Base-by-base conservation (phyloP, 2,888 invertebrate species). In the Luffia ferchaultella region DNA sequence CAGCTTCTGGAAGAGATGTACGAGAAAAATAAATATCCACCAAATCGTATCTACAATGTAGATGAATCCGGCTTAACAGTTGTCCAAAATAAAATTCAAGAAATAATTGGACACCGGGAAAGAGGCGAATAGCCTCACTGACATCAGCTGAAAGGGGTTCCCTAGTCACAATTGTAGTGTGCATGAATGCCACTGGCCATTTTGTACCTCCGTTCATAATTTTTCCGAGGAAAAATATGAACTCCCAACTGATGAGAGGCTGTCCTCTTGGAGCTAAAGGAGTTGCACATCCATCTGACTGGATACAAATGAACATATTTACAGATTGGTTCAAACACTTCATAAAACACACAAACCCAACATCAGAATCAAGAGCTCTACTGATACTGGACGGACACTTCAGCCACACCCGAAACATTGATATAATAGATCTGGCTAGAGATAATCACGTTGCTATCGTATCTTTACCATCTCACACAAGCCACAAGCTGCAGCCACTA, bases 401-500 rank as follows among this genome's bases (percentile, higher is more conserved):
- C 40, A 47, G 40, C n/a, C 52, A 52, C 44, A 52, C 62, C 48
- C 53, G 55, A 1, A 65, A 66, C 53, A 57, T 66, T 16, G 61
- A 64, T 52, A 48, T 64, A 45, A 62, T 70, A 50, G 60, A 60
- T 18, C 20, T 61, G 42, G 68, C 65, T 45, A 56, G 62, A 41
- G 57, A 62, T 50, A 66, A 68, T 58, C 54, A 65, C 52, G 63
- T 65, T 2, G 54, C 53, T 20, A 64, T 67, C 17, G 52, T 69
- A 12, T 65, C 56, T 15, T 54, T 67, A 52, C 68, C 68, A 46
- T 64, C 62, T 45, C 64, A 70, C 52, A 56, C 60, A 15, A 63
- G 63, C 2, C 62, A 68, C 53, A 65, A 67, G 50, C n/a, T 70
- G 42, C 66, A 68, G 52, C 64, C 64, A 15, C 42, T 66, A 20